Base-by-base conservation (phyloP, 2,888 invertebrate genomes). In the Aspidiotus destructor region DNA sequence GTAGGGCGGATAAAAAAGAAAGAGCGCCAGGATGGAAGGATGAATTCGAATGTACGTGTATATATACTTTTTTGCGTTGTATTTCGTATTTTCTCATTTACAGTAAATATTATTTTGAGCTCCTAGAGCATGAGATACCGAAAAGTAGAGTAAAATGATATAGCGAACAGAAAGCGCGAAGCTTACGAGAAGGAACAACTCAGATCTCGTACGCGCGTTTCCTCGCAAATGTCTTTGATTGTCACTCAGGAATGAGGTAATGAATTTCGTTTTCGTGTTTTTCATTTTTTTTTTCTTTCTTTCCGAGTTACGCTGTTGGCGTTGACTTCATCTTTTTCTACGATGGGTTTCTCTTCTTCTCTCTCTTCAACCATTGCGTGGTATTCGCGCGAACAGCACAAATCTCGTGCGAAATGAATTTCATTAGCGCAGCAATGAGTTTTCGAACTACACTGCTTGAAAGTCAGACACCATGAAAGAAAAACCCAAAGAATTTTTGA, bases 171-270 rank as follows among this genome's bases (percentile, higher is more conserved):
- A 48, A 48, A 6, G n/a, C 48, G 48, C 10, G 48, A 28, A 28
- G n/a, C 28, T 28, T 28, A 28, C 28, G 28, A 28, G 28, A 28
- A 28, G 28, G 28, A 28, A 28, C 28, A 5, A 28, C 28, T 28
- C 28, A 28, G 28, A 28, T 28, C 28, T 28, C 28, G 28, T 28
- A 28, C 28, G 28, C 28, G 28, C 28, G 28, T 28, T 28, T 28
- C 28, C 28, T 28, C 1, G 58, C 57, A 65, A 65, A 65, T 57
- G 28, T 65, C 57, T 65, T 57, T 55, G 55, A 65, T 55, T 65
- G 57, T 65, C 65, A 65, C 65, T 48, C 57, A 48, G 65, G 65
- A 65, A 65, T 65, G 57, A 44, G 65, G 65, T 65, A 65, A 65
- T 65, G 65, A 65, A 65, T 65, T 65, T 58, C 57, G 54, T 58